Conservation (phyloP, 2,888 invertebrate genomes). For the Leptogaster cylindrica region DNA sequence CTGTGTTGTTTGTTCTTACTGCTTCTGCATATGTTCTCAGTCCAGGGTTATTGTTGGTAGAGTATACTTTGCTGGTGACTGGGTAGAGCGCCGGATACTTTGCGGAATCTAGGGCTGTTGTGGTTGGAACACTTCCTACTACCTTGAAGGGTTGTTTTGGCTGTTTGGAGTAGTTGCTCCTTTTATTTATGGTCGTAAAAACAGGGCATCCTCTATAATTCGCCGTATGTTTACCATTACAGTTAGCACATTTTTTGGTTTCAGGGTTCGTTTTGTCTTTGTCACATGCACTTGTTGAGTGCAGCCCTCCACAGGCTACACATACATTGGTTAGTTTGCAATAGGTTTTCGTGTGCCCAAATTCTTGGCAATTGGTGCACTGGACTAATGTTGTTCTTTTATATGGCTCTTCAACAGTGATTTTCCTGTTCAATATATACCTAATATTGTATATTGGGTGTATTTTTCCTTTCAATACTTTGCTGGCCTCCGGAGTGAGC, state of each 20-base stretch:
- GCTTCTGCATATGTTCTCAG: background rate
- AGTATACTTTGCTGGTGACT: background rate
- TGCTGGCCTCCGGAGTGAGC: background rate
- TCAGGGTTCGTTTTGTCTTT: conserved; percentile 10
- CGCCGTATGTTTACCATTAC: background rate
- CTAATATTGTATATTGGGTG: background rate
- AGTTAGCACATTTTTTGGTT: background rate
- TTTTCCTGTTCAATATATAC: background rate
- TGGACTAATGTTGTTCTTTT: background rate
- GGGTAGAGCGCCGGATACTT: background rate
- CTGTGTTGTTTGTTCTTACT: background rate
- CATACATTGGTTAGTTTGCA: background rate
- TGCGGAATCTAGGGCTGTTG: background rate
- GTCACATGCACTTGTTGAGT: background rate
- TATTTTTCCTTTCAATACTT: background rate
- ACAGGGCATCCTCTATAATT: conserved; percentile 7
- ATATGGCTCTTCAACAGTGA: background rate
- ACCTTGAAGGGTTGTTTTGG: background rate
- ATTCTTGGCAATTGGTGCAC: background rate
- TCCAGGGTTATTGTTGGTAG: background rate
- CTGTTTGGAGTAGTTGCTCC: background rate
- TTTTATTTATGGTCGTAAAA: background rate
- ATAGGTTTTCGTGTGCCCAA: conserved; percentile 4
- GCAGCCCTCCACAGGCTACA: background rate
- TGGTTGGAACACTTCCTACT: background rate